Percentiles rank a stretch among this genome's conserved stretches.
Conservation (phyloP, 2,888 invertebrate genomes). For the Pheosia gnoma region DNA sequence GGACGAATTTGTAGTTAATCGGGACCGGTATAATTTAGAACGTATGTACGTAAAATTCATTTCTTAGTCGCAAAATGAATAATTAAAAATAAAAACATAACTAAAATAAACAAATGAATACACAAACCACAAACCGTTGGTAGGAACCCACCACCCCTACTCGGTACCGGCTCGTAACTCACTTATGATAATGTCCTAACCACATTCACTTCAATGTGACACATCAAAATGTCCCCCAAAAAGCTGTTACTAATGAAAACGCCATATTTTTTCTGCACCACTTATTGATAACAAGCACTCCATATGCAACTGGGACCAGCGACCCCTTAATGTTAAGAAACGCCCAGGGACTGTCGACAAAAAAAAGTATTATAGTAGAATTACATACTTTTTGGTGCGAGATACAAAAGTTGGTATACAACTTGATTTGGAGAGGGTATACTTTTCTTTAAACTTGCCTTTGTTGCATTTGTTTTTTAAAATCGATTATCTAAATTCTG, state of each 20-base stretch:
- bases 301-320: constrained; percentile 5
- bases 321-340: background rate
- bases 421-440: no score
- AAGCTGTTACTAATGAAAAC: constrained; percentile 37
- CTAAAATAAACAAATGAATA: background rate
- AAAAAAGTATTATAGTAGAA: background rate
- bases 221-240: constrained; percentile 26
- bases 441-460: no score
- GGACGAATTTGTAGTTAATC: constrained; percentile 27
- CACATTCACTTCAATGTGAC: constrained; percentile 18
- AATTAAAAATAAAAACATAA: background rate
- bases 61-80: no score
- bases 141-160: background rate
- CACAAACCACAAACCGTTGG: background rate
- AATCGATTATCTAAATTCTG: no score
- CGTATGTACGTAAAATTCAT: no score
- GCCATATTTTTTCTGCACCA: constrained; percentile 25
- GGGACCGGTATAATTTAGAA: background rate
- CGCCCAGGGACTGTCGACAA: background rate
- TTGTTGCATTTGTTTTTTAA: no score
- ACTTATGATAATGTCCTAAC: constrained; percentile 8
- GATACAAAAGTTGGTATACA: no score
- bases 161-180: constrained; percentile 1
- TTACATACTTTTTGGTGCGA: no score
- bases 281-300: constrained; percentile 26